Conservation (phyloP, 1,140 invertebrate genomes). For the Caenorhabditis briggsae region DNA sequence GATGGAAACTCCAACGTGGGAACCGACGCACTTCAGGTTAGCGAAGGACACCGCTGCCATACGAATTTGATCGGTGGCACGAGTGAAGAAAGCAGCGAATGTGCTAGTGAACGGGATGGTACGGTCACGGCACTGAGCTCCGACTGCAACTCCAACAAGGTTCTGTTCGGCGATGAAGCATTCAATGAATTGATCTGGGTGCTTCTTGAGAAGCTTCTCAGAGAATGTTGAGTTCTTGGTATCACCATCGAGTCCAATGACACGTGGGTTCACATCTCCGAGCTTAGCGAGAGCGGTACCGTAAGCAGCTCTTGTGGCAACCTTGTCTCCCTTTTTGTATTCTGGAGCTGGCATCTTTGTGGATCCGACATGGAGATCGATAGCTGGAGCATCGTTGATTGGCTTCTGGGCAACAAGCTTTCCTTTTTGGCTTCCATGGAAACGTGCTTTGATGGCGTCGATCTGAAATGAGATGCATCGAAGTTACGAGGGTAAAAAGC, state of each 20-base stretch:
- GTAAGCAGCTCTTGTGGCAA: conserved; percentile 92
- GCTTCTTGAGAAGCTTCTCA: conserved; percentile 88
- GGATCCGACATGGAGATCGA: conserved; percentile 81
- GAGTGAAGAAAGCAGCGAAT: conserved; percentile 96
- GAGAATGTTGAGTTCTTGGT: conserved; percentile 98
- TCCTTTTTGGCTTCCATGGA: conserved; percentile 80
- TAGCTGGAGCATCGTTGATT: conserved; percentile 83
- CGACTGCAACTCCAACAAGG: conserved; percentile 92
- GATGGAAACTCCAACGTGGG: conserved; percentile 93
- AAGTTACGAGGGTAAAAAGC: neutral
- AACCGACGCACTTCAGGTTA: conserved; percentile 94
- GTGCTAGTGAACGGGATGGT: conserved; percentile 82
- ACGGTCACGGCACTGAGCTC: conserved; percentile 79
- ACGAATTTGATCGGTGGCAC: conserved; percentile 96
- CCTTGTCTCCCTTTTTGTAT: conserved; percentile 84
- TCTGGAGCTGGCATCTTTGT: conserved; percentile 87
- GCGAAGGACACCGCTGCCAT: conserved; percentile 99
- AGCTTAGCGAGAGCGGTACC: conserved; percentile 91
- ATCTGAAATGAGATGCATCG: conserved; percentile 70
- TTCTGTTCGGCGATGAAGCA: conserved; percentile 99
- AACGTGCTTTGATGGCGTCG: conserved; percentile 83
- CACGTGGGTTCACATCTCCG: conserved; percentile 86
- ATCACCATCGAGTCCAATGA: conserved; percentile 82
- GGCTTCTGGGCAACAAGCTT: conserved; percentile 82
- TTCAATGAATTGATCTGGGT: conserved; percentile 88